A percentile compares a stretch with the other conserved stretches of the same genome.
Conservation (phyloP, 92 coral and sea anemone genomes). For the Parazoanthus swiftii region DNA sequence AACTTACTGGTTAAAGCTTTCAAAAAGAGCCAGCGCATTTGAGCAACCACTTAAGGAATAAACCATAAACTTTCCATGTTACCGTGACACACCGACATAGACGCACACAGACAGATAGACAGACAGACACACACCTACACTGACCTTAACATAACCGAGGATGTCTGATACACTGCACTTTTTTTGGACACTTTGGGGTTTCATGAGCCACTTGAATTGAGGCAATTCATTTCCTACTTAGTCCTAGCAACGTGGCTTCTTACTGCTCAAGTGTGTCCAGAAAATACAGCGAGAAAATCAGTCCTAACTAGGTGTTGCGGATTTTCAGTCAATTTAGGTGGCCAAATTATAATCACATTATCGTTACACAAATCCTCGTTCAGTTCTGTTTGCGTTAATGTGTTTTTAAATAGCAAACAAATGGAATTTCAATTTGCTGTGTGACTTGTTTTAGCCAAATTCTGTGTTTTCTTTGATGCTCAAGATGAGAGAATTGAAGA, state of each 20-base stretch:
- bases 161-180: neutral
- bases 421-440: constrained; percentile 31
- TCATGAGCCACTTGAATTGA: neutral
- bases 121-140: neutral
- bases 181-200: neutral
- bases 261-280: neutral
- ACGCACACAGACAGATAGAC: neutral
- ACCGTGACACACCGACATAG: neutral
- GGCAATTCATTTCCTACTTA: neutral
- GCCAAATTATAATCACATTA: constrained; percentile 28
- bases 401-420: constrained; percentile 22
- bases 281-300: neutral
- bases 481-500: neutral
- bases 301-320: neutral
- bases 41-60: too few relatives aligned
- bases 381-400: neutral
- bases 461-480: neutral
- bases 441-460: neutral
- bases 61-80: neutral
- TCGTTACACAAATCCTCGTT: neutral
- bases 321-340: neutral
- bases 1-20: neutral
- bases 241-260: neutral
- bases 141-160: neutral
- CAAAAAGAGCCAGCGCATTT: too few relatives aligned